Evolutionary conservation across 2,113 vertebrate genomes (phyloP).

Genomic region (Corynorhinus townsendii): DNA sequence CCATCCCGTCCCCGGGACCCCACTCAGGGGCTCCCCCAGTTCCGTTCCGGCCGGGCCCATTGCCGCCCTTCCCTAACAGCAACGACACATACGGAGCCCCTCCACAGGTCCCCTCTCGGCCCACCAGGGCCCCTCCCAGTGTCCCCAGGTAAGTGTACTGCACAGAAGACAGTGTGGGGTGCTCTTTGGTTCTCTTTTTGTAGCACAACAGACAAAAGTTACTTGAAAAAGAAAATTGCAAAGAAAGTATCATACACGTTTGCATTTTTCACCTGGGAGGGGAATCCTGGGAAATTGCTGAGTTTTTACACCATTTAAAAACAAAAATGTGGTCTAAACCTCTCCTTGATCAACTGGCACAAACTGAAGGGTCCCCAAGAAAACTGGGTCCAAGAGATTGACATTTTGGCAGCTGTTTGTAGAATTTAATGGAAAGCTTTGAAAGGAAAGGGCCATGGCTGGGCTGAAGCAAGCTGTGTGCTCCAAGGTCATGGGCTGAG

Average conservation of each 20-base stretch:
- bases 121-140: constrained; percentile 81
- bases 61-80: constrained; percentile 80
- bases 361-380: not conserved
- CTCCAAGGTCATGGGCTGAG: not conserved
- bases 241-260: not conserved
- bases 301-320: not conserved
- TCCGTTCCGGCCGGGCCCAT: constrained; percentile 77
- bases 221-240: not conserved
- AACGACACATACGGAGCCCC: constrained; percentile 75
- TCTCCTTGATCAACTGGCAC: not conserved
- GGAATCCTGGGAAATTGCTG: not conserved
- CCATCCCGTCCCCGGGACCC: constrained; percentile 77
- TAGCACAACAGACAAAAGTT: constrained; percentile 57
- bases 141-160: constrained; percentile 88
- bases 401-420: not conserved
- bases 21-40: constrained; percentile 81
- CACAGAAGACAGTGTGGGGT: fast-evolving
- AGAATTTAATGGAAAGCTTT: fast-evolving
- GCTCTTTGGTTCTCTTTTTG: constrained; percentile 66
- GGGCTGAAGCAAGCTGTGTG: not conserved
- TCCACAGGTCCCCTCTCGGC: constrained; percentile 79
- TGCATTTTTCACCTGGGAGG: not conserved
- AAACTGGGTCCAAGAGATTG: not conserved
- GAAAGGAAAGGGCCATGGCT: not conserved
- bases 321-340: not conserved